A percentile compares a stretch with the other conserved stretches of the same genome.
Conservation (phyloP, 2,888 invertebrate genomes). For the Hipparchia sbordonii region DNA sequence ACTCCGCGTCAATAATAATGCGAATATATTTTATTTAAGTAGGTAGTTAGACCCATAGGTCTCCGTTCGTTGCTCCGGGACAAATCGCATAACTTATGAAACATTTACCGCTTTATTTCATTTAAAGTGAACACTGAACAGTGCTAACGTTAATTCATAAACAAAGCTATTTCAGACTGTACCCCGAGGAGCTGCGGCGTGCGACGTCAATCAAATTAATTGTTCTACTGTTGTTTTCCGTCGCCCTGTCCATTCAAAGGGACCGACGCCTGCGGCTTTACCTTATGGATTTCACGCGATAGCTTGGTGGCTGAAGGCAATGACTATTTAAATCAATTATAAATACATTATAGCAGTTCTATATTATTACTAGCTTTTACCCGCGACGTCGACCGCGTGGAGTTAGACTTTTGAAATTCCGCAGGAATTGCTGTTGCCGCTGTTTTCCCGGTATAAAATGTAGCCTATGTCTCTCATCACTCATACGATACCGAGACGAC, state of each 20-base stretch:
- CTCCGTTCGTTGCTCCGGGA: background rate
- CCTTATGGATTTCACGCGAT: constrained; percentile 38
- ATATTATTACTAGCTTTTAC: background rate
- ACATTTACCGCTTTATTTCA: constrained; percentile 70
- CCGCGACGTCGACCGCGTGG: too few species aligned
- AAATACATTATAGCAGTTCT: background rate
- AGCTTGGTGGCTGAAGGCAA: constrained; percentile 27
- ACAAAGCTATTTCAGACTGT: constrained; percentile 45
- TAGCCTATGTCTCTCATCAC: too few species aligned
- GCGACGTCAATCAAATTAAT: constrained; percentile 45
- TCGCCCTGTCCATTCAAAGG: constrained; percentile 36
- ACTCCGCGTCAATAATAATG: background rate
- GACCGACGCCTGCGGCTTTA: constrained; percentile 36
- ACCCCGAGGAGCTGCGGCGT: constrained; percentile 46
- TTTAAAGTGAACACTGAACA: constrained; percentile 61
- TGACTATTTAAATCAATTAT: constrained; percentile 24
- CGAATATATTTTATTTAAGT: background rate
- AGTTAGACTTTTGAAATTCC: too few species aligned
- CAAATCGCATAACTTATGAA: constrained; percentile 22
- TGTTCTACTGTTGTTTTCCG: constrained; percentile 39
- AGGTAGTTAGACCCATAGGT: background rate
- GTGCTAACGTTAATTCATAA: constrained; percentile 56
- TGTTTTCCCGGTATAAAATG: too few species aligned
- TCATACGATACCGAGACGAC: too few species aligned
- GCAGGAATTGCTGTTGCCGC: too few species aligned